Base-by-base conservation (phyloP, 1,140 invertebrate species). In the Danaus melanippus region DNA sequence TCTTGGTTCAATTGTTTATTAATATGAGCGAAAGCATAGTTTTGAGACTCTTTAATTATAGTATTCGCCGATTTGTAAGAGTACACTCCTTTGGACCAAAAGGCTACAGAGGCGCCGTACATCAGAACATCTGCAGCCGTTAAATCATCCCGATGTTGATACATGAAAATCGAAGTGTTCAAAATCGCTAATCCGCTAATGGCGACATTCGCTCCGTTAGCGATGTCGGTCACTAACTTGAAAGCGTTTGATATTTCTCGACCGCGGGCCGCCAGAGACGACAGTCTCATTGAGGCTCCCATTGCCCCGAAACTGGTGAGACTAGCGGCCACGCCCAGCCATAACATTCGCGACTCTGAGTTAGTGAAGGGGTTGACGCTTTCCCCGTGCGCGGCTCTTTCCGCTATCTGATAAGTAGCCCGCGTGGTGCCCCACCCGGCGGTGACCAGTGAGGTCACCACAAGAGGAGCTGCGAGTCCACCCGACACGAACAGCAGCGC, bases 251-350 rank as follows among this genome's bases (percentile, higher is more conserved):
- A 67, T 58, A 69, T 64, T 10, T 64, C 50, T 46, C 53, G 57
- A n/a, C 67, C 65, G 10, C 62, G 62, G 7, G 56, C 60, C 4
- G 62, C 65, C 12, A 70, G 47, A 6, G 64, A 64, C 0, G 67
- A 58, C 0, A 70, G 45, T n/a, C 67, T 52, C 67, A 70, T 70
- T 2, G 67, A 60, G 5, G 67, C 67, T 21, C 67, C 67, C 64
- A 67, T 70, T 1, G 67, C 67, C 2, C 64, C 67, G 50, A 70
- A 70, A 46, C 65, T 70, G 17, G 61, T 58, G 42, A 70, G 44
- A 41, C 67, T 70, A 2, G 67, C 67, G 10, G 67, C 67, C 15
- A 69, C 56, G 44, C 67, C 67, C n/a, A 69, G 56, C 67, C 67
- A 69, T 39, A 69, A 41, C 67, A 69, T 66, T n/a, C 67, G 62